A percentile compares a stretch with the other conserved stretches of the same genome.
These are phyloP conservation scores for Leptosomus discolor DNA, from an alignment of 2,113 vertebrate species.

Conservation along the genomic window DNA sequence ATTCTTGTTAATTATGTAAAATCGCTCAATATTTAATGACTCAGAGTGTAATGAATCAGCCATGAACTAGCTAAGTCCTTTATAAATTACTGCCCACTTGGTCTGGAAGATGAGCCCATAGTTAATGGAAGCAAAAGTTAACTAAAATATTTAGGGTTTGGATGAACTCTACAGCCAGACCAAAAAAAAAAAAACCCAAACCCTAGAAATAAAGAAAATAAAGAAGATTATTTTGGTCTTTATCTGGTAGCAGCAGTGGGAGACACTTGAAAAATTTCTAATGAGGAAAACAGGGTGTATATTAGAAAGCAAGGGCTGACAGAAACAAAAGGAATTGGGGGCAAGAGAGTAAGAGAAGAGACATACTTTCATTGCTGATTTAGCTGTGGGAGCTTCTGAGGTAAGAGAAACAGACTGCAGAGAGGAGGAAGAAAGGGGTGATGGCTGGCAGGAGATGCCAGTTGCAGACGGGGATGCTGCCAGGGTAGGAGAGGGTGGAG, in stretches of 20 bases:
- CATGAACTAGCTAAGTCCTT: neutral
- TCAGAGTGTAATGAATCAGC: conserved; percentile 5
- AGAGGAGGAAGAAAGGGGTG: neutral
- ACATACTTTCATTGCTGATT: neutral
- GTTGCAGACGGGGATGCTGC: neutral
- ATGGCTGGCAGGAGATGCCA: neutral
- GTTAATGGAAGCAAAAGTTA: neutral
- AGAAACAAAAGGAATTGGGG: neutral
- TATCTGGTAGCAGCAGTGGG: neutral
- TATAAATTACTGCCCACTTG: conserved; percentile 18
- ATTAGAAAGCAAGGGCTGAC: neutral
- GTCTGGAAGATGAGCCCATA: neutral
- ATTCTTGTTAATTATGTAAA: conserved; percentile 41
- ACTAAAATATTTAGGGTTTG: conserved; percentile 6
- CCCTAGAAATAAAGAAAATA: neutral
- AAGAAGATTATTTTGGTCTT: neutral
- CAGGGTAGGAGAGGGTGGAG: neutral
- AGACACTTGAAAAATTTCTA: neutral
- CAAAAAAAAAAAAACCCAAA: neutral
- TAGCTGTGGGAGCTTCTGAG: neutral
- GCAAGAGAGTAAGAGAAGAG: neutral
- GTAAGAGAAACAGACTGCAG: neutral
- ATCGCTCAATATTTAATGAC: conserved; percentile 38
- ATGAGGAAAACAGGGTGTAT: neutral
- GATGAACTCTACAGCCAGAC: neutral